Evolutionary conservation across 2,888 invertebrate species (phyloP), one percentile per base, ranked within the genome.

Genomic region (Phortica okadai): DNA sequence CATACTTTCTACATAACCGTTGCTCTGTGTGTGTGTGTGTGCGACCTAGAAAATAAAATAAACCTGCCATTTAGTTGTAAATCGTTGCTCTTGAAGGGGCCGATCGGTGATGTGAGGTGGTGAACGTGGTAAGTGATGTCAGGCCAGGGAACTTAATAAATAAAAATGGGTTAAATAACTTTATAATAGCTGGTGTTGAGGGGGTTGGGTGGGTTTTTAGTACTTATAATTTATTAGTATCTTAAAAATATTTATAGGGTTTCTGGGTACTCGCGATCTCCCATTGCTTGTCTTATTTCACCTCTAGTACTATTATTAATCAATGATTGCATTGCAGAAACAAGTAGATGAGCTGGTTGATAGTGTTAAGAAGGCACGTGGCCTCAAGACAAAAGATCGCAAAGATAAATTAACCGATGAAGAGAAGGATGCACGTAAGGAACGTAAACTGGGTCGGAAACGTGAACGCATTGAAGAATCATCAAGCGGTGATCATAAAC

Each of bases 401-500:
- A 90, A 94, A 91, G 92, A 94, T 90, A 93, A 95, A 92, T 92
- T 95, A 73, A 95, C 94, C 74, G 96, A 96, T 79, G 96, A 96
- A 90, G 96, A 96, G 87, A 94, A 96, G 88, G 96, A 96, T 91
- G 91, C 94, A 11, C 94, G 96, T 82, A 95, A 95, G 92, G 96
- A 96, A 91, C 94, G 96, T 89, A 96, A 96, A 92, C 92, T 96
- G 88, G 95, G 95, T 75, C 93, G 96, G 42, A 96, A 96, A 91
- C 93, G 96, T 92, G 96, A 96, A 89, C 94, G 96, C 84, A 92
- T 94, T 25, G 96, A 96, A 77, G 96, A 96, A 88, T 92, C 94
- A 0, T 90, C 93, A 44, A 89, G 93, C 54, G 92, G 93, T 67
- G 96, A 96, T 90, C 94, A 95, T 88, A 96, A 96, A 89, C 93